phyloP scores from a whole-genome alignment of 2,113 vertebrate genomes.

The Balaeniceps rex region DNA sequence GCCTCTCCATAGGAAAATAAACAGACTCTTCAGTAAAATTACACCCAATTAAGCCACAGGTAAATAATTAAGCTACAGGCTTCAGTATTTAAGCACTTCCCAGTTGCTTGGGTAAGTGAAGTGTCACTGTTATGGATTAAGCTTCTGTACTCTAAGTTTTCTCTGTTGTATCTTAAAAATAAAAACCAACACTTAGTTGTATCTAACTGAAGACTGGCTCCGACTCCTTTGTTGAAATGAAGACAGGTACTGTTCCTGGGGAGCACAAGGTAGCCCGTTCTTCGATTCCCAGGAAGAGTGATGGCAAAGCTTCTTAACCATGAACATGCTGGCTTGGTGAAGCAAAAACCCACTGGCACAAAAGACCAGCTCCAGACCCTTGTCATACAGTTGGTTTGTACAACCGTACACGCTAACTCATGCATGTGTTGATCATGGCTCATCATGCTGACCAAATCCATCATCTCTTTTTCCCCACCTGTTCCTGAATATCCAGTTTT shows the following conservation, averaged over 20 bases:
- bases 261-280: background rate
- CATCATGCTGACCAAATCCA: background rate
- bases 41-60: slow-evolving; percentile 46
- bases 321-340: background rate
- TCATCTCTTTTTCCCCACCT: background rate
- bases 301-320: background rate
- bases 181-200: background rate
- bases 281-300: background rate
- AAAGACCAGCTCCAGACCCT: background rate
- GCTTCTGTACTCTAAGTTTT: background rate
- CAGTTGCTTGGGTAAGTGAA: slow-evolving; percentile 24
- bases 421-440: fast-evolving
- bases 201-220: background rate
- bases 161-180: slow-evolving; percentile 35
- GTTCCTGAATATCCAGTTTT: background rate
- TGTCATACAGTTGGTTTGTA: background rate
- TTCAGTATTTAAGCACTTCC: slow-evolving; percentile 21
- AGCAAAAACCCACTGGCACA: background rate
- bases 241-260: background rate
- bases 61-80: slow-evolving; percentile 54
- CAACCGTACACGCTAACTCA: fast-evolving
- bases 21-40: slow-evolving; percentile 47
- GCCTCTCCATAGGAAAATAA: slow-evolving; percentile 53
- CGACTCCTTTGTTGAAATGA: background rate
- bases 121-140: slow-evolving; percentile 17